A percentile compares a stretch with the other conserved stretches of the same genome.
Evolutionary conservation across 2,888 invertebrate genomes (phyloP).

Genomic region (Eilema griseolum): DNA sequence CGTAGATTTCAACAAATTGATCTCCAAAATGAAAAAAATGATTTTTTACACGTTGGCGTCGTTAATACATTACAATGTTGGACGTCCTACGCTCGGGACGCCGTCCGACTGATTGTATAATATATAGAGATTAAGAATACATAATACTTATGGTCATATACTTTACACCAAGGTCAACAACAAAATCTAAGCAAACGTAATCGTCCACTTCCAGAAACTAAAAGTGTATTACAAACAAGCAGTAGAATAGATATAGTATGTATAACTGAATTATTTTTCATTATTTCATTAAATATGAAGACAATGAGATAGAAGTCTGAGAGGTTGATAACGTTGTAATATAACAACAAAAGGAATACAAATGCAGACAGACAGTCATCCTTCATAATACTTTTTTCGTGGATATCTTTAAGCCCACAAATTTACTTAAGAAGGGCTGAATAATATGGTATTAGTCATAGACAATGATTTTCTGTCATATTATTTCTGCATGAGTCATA

Average conservation of each 20-base stretch:
- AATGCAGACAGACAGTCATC: slow-evolving; percentile 32
- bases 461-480: slow-evolving; percentile 67
- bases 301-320: slow-evolving; percentile 40
- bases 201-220: slow-evolving; percentile 10
- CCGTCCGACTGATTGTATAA: background rate
- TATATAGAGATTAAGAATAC: background rate
- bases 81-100: no score
- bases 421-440: slow-evolving; percentile 52
- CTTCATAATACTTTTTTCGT: slow-evolving; percentile 14
- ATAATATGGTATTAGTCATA: slow-evolving; percentile 59
- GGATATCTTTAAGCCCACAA: slow-evolving; percentile 36
- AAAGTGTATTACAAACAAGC: slow-evolving; percentile 5
- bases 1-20: background rate
- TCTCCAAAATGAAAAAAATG: background rate
- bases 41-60: background rate
- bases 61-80: background rate
- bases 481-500: slow-evolving; percentile 71
- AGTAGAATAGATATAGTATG: background rate
- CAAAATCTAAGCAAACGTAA: slow-evolving; percentile 16
- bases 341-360: slow-evolving; percentile 41
- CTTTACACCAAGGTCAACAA: slow-evolving; percentile 2
- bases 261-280: no score
- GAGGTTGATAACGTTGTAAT: slow-evolving; percentile 53
- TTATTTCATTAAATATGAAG: slow-evolving; percentile 37
- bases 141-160: background rate